Percentiles rank a stretch among this genome's conserved stretches.
phyloP scores from a whole-genome alignment of 2,113 vertebrate species.

The western clawed frog (Xenopus tropicalis) region UCB_Xtro_10.0 CM004448.2:104355501-104356000 shows the following conservation, averaged over 20 bases:
- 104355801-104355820: slow-evolving; percentile 98
- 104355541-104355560: too few relatives aligned
- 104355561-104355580: too few relatives aligned
- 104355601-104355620: too few relatives aligned
- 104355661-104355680: slow-evolving; percentile 20
- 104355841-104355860: slow-evolving; percentile 91
- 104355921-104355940: slow-evolving; percentile 47
- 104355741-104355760: slow-evolving; percentile 95
- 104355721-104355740: slow-evolving; percentile 81
- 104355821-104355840: slow-evolving; percentile 95
- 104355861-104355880: slow-evolving; percentile 52
- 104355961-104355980: neutral
- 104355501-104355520: neutral
- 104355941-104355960: slow-evolving; percentile 62
- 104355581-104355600: too few relatives aligned
- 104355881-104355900: slow-evolving; percentile 50
- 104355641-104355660: neutral
- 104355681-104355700: neutral
- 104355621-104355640: neutral
- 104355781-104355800: slow-evolving; percentile 97
- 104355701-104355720: slow-evolving; percentile 50
- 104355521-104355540: too few relatives aligned
- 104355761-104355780: slow-evolving; percentile 94
- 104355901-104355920: slow-evolving; percentile 44
- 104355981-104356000: slow-evolving; percentile 13